Evolutionary conservation across 2,888 invertebrate genomes (phyloP), one percentile per base, ranked within the genome.

Genomic region (Hesperia comma): DNA sequence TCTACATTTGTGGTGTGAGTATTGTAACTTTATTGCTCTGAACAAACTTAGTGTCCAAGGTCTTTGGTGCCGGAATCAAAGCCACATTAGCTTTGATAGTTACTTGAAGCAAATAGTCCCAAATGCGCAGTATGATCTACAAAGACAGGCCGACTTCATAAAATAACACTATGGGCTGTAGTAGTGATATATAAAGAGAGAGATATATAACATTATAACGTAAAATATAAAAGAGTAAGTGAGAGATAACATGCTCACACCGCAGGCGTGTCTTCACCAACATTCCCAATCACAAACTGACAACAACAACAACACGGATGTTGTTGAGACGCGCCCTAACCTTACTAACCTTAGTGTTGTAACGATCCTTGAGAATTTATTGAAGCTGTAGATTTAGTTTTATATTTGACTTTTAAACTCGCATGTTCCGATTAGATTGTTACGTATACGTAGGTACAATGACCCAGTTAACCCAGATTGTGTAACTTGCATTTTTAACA

Each of bases 331-430:
- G 69, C 77, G 77, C 78, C 78, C n/a, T n/a, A 74, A 73, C 55
- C 77, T 77, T 78, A 78, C 77, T 77, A 78, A 78, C 77, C 74
- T 75, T 77, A 79, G 76, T 75, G 75, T 53, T 66, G 75, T 79
- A 78, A 77, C 76, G 74, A 75, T 77, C 72, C 73, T 76, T 60
- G 67, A 66, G 72, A 71, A 70, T 68, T 60, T 76, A 74, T 72
- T 70, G 68, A 77, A 70, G 78, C 81, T 82, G 84, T 74, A 75
- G 70, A 54, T 79, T 83, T 86, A 85, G 86, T 86, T 87, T 85
- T 84, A 77, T 83, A 82, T 80, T 80, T 77, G 78, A 77, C 74
- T 78, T 77, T 37, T 62, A 53, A 61, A 43, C 79, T 75, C 74
- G 79, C 81, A 81, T 81, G 80, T 78, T 80, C 79, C 75, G 66